Evolutionary conservation across 2,888 invertebrate species (phyloP), one percentile per base, ranked within the genome.

Genomic region (Drosophila nr. fundita): DNA sequence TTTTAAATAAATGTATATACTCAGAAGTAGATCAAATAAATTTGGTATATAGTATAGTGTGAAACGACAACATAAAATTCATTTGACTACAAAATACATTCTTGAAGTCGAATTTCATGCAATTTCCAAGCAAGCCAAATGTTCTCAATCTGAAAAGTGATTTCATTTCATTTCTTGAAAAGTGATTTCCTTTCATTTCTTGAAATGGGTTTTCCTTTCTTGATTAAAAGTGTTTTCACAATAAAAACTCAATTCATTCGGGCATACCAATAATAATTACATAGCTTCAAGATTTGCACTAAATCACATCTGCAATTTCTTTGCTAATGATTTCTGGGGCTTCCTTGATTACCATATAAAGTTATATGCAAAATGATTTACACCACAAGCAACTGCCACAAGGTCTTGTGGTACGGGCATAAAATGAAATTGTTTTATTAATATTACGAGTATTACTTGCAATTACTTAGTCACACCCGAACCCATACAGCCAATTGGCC

Each of bases 401-500:
- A 29, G 15, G 34, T 34, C 30, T 53, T 36, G 50, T 21, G 58
- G 49, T 27, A 52, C 18, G 52, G 38, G 8, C 80, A 85, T 85
- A 61, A 88, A 86, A 73, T 73, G 70, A 78, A 83, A 86, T 86
- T 76, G 88, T 83, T 83, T 78, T 84, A 88, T 76, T 83, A 84
- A 84, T 80, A 67, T 78, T 72, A 80, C 78, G 85, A 73, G 78
- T 68, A 87, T 78, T 85, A 70, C 85, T 74, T 68, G 82, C 82
- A 82, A 88, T 86, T 85, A 86, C 89, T 85, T 88, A 86, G 86
- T 83, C 82, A 80, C 88, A 85, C 77, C 78, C 78, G 61, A 58
- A 49, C 50, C 29, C 54, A 29, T 49, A 57, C 59, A 55, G 38
- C 5, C 21, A 11, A 42, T 42, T 42, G 21, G 21, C 21, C 42